Percentiles rank a stretch among this genome's conserved stretches.
Evolutionary conservation across 2,888 invertebrate species (phyloP).

Genomic region (Germaria angustata): DNA sequence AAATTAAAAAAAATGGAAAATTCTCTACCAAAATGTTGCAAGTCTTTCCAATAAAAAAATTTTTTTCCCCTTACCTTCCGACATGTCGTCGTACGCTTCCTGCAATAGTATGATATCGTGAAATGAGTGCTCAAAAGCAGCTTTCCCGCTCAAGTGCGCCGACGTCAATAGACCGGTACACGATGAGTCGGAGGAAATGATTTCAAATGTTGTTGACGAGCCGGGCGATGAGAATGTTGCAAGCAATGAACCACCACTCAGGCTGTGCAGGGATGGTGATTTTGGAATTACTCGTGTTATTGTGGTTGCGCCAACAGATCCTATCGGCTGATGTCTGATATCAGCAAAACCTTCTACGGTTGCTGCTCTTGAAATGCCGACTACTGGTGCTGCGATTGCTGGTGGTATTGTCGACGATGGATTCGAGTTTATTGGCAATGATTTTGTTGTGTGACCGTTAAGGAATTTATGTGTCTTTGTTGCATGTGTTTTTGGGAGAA

Average conservation of each 20-base stretch:
- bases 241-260: slow-evolving; percentile 76
- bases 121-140: slow-evolving; percentile 76
- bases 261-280: slow-evolving; percentile 75
- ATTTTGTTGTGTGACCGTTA: slow-evolving; percentile 55
- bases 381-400: neutral
- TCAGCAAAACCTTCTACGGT: neutral
- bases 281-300: slow-evolving; percentile 73
- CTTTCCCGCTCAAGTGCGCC: slow-evolving; percentile 76
- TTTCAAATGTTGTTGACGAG: slow-evolving; percentile 75
- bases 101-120: slow-evolving; percentile 78
- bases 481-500: slow-evolving; percentile 51
- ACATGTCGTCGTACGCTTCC: slow-evolving; percentile 80
- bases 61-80: slow-evolving; percentile 75
- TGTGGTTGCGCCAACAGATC: slow-evolving; percentile 53
- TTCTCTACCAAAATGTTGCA: too few species aligned
- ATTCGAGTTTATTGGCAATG: slow-evolving; percentile 20
- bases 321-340: slow-evolving; percentile 26
- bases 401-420: neutral
- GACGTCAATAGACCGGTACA: slow-evolving; percentile 78
- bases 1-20: too few species aligned
- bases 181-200: slow-evolving; percentile 76
- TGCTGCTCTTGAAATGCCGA: neutral
- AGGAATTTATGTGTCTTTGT: slow-evolving; percentile 51
- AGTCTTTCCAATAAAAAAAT: neutral
- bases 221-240: slow-evolving; percentile 77